Conservation (phyloP, 2,888 invertebrate genomes). For the Pseudococcus longispinus region DNA sequence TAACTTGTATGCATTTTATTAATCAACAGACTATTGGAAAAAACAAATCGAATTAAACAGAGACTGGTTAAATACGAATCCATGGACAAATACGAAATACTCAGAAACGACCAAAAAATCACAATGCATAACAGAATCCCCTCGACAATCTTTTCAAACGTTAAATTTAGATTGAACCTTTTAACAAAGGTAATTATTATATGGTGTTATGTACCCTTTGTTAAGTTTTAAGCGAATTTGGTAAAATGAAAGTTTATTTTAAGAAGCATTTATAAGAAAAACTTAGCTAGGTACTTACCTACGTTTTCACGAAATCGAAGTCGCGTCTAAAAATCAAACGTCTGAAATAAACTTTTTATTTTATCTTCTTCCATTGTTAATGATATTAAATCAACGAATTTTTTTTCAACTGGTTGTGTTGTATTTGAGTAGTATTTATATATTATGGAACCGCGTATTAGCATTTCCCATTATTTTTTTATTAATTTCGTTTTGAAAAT, state of each 20-base stretch:
- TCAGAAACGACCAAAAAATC: not conserved
- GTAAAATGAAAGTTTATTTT: not conserved
- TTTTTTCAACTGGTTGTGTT: not conserved
- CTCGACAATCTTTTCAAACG: not conserved
- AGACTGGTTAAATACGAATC: conserved; percentile 66
- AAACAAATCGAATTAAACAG: conserved; percentile 69
- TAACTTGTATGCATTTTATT: no score
- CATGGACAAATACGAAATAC: conserved; percentile 68
- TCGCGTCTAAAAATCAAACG: not conserved
- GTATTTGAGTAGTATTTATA: not conserved
- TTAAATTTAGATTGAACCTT: conserved; percentile 36
- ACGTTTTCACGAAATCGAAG: not conserved
- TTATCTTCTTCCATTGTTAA: not conserved
- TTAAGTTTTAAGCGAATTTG: not conserved
- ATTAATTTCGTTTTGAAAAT: not conserved
- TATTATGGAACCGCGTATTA: not conserved
- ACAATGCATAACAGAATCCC: not conserved
- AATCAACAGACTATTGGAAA: conserved; percentile 65
- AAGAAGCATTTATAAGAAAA: not conserved
- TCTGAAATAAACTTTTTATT: not conserved
- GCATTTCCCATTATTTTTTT: not conserved
- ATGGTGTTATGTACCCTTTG: not conserved
- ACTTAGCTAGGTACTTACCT: no score
- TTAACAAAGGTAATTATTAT: not conserved
- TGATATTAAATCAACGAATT: not conserved